Conservation (phyloP, 1,140 invertebrate species). For the Lithobius niger region DNA sequence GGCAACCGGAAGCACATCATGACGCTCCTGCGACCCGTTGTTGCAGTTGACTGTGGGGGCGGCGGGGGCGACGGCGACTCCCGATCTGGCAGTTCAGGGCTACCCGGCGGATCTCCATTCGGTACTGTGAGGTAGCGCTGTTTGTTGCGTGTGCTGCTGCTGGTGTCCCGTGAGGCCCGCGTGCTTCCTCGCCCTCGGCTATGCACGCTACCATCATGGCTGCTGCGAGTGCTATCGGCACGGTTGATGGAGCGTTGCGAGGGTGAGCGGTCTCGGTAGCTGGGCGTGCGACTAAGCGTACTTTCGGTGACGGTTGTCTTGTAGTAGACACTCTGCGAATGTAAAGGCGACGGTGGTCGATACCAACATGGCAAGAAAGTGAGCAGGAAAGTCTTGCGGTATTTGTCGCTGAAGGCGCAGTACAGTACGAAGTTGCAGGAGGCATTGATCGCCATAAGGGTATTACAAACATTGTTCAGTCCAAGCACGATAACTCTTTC, state of each 20-base stretch:
- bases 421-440: conserved; percentile 61
- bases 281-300: background rate
- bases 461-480: conserved; percentile 56
- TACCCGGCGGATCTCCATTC: background rate
- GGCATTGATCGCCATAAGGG: conserved; percentile 54
- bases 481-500: conserved; percentile 35
- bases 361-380: conserved; percentile 42
- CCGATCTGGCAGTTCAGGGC: background rate
- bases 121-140: conserved; percentile 1
- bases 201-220: background rate
- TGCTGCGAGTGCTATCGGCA: background rate
- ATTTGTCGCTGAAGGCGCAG: conserved; percentile 59
- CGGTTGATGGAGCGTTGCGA: background rate
- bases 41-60: background rate
- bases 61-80: background rate
- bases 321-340: conserved; percentile 5
- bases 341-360: background rate
- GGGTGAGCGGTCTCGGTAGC: background rate
- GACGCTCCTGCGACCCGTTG: background rate
- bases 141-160: background rate
- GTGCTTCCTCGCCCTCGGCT: background rate
- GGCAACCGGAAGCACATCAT: conserved; percentile 7
- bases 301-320: background rate
- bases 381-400: conserved; percentile 51
- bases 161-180: background rate